Base-by-base conservation (phyloP, 1,140 invertebrate species). In the Tetragnatha versicolor region DNA sequence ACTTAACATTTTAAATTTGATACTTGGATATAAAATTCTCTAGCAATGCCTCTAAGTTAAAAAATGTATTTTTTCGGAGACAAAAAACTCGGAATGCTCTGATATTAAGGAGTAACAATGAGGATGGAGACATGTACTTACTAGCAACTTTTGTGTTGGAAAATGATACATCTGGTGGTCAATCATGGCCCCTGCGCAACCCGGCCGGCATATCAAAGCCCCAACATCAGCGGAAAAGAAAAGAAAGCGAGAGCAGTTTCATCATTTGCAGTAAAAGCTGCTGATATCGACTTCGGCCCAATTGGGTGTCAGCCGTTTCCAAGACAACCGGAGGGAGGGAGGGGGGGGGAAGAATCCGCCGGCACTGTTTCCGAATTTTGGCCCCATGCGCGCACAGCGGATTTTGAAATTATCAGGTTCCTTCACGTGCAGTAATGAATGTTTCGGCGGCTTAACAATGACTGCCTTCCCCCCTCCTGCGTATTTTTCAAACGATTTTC, bases 271-370 rank as follows among this genome's bases (percentile, higher is more conserved):
- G 70, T 75, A 39, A 75, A 75, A 76, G 60, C 60, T 76, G 73
- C 73, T 76, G 73, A 76, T 76, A 76, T 76, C 73, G 73, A 76
- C 73, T 76, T 76, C 37, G 60, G 49, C 55, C 66, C 73, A 76
- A 76, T 76, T 76, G 73, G n/a, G n/a, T 76, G 60, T 76, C 73
- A 76, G 73, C 45, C 39, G 73, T 76, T 53, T 6, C 60, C 20
- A 76, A 65, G 47, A 47, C 9, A 22, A 76, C 60, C 45, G 20
- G 14, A 10, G 45, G 45, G 17, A 51, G 9, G 42, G 4, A 9
- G 17, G 29, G 25, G 22, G 27, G 45, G 65, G 29, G 14, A 33
- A 49, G 25, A 51, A 47, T 51, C 51, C 53, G 53, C 58, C 39
- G 37, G 60, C 47, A 7, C 29, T 33, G 73, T 61, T n/a, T n/a